phyloP scores from a whole-genome alignment of 2,797 vertebrate species.

The Australoheros facetus region DNA sequence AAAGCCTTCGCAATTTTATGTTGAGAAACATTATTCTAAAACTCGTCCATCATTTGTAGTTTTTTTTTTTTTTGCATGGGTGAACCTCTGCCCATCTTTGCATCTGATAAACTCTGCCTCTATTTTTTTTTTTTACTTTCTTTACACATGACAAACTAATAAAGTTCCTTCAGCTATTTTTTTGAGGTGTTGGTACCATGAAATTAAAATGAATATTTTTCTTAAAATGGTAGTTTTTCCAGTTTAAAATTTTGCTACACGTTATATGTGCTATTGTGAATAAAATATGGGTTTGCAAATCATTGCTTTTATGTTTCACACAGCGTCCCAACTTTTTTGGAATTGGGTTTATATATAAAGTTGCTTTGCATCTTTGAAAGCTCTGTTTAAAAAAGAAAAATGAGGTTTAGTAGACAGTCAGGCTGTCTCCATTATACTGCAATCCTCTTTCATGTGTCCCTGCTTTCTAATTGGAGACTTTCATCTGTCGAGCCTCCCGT shows the following conservation, averaged over 20 bases:
- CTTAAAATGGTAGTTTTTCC: too few species aligned
- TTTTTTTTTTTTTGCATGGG: too few species aligned
- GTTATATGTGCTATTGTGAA: background rate
- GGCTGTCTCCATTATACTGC: conserved; percentile 66
- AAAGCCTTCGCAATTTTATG: background rate
- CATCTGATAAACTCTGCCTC: too few species aligned
- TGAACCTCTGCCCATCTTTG: too few species aligned
- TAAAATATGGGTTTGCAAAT: background rate
- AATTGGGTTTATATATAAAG: background rate
- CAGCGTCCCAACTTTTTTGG: background rate
- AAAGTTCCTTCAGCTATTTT: too few species aligned
- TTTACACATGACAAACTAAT: too few species aligned
- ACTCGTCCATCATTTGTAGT: too few species aligned
- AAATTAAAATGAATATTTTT: too few species aligned
- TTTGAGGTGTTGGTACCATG: too few species aligned
- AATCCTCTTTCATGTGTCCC: conserved; percentile 74
- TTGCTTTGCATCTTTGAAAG: background rate
- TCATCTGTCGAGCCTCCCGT: conserved; percentile 57
- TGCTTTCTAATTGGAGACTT: conserved; percentile 72
- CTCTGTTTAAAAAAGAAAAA: background rate
- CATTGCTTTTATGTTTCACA: background rate
- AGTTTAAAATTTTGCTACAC: too few species aligned
- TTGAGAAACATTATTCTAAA: background rate
- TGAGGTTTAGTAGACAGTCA: conserved; percentile 59
- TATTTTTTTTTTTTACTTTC: too few species aligned